Conservation (phyloP, 2,113 vertebrate species). For the Dolichotis patagonum region DNA sequence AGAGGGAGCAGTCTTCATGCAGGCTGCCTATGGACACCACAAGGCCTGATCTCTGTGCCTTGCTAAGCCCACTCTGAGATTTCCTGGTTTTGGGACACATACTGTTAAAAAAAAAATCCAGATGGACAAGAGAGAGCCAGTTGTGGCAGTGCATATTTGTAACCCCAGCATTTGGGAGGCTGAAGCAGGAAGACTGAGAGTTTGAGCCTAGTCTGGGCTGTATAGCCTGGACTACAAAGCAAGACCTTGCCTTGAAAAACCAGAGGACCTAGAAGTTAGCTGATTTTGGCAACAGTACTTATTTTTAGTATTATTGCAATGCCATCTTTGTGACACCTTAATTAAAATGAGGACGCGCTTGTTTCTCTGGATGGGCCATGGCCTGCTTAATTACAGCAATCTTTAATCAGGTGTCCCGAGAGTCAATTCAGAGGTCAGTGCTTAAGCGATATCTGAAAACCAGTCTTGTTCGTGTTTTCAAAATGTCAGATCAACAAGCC, state of each 20-base stretch:
- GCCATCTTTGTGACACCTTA: neutral
- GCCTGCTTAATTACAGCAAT: neutral
- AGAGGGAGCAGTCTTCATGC: neutral
- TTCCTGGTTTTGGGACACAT: neutral
- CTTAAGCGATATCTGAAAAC: slow-evolving; percentile 7
- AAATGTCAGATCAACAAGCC: neutral
- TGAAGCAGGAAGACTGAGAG: neutral
- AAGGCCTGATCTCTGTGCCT: neutral
- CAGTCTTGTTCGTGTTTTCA: neutral
- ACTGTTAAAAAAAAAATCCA: neutral
- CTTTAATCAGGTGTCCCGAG: neutral
- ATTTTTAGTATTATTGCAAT: neutral
- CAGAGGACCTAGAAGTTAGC: neutral
- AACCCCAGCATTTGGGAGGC: neutral
- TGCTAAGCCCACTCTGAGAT: neutral
- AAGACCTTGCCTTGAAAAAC: neutral
- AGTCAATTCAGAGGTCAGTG: neutral
- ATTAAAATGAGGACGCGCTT: neutral
- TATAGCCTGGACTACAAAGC: neutral
- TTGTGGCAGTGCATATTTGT: neutral
- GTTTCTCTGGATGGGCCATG: neutral
- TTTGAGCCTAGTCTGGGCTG: neutral
- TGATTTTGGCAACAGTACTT: neutral
- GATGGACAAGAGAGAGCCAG: neutral
- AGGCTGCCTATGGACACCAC: neutral